Evolutionary conservation across 2,113 vertebrate species (phyloP).

Genomic region (Cyprinodon brontotheroides): DNA sequence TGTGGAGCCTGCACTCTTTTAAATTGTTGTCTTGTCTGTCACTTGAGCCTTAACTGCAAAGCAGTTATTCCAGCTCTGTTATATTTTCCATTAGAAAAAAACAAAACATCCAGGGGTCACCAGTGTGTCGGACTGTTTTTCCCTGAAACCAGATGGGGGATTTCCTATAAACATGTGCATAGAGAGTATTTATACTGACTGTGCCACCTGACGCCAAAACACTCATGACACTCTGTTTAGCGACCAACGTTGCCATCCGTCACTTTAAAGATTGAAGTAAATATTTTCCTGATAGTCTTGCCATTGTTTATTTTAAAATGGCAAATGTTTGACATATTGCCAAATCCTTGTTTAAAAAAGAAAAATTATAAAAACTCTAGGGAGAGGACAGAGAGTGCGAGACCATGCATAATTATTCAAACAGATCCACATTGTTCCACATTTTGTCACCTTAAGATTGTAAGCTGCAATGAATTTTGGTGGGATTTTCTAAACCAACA

Average conservation of each 20-base stretch:
- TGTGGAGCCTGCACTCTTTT: slow-evolving; percentile 78
- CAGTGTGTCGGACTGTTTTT: slow-evolving; percentile 87
- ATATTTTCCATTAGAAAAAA: slow-evolving; percentile 92
- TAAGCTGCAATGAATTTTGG: not conserved
- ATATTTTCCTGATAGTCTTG: slow-evolving; percentile 98
- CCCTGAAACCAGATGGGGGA: slow-evolving; percentile 94
- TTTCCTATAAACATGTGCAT: slow-evolving; percentile 99
- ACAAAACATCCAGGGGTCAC: slow-evolving; percentile 90
- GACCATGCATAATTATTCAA: not conserved
- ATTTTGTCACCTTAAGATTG: not conserved
- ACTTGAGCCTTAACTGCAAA: slow-evolving; percentile 90
- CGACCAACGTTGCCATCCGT: slow-evolving; percentile 98
- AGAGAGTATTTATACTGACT: slow-evolving; percentile 95
- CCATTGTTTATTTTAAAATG: slow-evolving; percentile 99
- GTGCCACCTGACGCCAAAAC: slow-evolving; percentile 99
- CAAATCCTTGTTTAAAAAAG: slow-evolving; percentile 96
- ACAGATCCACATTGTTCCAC: no score
- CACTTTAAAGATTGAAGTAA: slow-evolving; percentile 98
- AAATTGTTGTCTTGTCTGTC: slow-evolving; percentile 92
- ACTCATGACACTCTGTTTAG: slow-evolving; percentile 97
- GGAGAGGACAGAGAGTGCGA: not conserved
- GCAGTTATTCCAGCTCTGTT: slow-evolving; percentile 87
- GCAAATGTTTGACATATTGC: slow-evolving; percentile 94
- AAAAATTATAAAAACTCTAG: slow-evolving; percentile 91
- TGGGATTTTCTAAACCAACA: not conserved